A percentile compares a stretch with the other conserved stretches of the same genome.
Evolutionary conservation across 2,888 invertebrate species (phyloP).

Genomic region (Lissocephala sabroskyi): DNA sequence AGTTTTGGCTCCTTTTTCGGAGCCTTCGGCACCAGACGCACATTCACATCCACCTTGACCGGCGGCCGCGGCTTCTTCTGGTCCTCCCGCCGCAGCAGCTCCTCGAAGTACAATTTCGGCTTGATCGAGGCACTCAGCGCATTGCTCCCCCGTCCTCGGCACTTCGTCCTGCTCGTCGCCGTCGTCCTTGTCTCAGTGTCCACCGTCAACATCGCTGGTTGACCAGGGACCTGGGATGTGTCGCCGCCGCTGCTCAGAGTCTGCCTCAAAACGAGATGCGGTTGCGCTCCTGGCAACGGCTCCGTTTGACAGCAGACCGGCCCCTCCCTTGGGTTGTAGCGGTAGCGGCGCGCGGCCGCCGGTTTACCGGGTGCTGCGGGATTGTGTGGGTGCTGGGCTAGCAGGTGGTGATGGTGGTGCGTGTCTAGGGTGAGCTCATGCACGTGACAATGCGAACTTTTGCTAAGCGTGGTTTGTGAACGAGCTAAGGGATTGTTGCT

Average conservation of each 20-base stretch:
- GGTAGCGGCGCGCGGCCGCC: constrained; percentile 21
- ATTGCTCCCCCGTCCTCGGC: constrained; percentile 43
- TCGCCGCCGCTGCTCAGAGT: constrained; percentile 44
- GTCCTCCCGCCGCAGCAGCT: constrained; percentile 52
- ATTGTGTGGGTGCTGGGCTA: constrained; percentile 13
- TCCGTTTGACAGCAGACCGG: constrained; percentile 54
- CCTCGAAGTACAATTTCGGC: constrained; percentile 55
- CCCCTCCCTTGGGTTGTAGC: constrained; percentile 17
- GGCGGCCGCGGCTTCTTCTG: constrained; percentile 72
- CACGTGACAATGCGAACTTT: constrained; percentile 44
- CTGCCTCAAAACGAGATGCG: constrained; percentile 70
- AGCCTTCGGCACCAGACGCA: constrained; percentile 80
- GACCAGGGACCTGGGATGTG: constrained; percentile 52
- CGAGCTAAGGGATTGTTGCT: constrained; percentile 33
- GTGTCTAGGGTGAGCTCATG: constrained; percentile 53
- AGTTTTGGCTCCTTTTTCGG: constrained; percentile 14
- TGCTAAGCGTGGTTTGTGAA: constrained; percentile 48
- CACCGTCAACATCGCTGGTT: constrained; percentile 52
- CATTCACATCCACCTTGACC: constrained; percentile 85
- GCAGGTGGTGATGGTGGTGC: constrained; percentile 26
- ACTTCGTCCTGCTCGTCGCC: constrained; percentile 7
- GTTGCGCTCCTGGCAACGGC: constrained; percentile 71
- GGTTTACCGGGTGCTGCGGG: background rate
- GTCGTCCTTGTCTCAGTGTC: constrained; percentile 38
- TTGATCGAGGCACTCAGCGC: constrained; percentile 46